Percentiles rank a stretch among this genome's conserved stretches.
phyloP scores from a whole-genome alignment of 2,888 invertebrate genomes.

The Spodoptera picta region DNA sequence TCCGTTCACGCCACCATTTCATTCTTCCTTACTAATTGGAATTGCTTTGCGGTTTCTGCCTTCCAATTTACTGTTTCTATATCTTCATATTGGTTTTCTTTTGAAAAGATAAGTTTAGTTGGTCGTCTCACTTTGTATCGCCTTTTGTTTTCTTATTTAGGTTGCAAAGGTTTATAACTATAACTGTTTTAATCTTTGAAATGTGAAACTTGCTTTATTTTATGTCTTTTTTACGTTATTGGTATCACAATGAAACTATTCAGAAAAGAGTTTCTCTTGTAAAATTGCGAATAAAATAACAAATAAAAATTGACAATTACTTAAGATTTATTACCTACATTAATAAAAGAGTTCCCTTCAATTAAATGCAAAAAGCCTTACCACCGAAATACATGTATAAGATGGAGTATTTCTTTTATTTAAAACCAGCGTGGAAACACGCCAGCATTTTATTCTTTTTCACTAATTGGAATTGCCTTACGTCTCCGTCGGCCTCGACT shows the following conservation, averaged over 20 bases:
- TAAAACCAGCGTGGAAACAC: conserved; percentile 34
- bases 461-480: conserved; percentile 54
- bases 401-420: conserved; percentile 23
- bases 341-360: neutral
- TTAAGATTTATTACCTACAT: no score
- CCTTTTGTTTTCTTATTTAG: conserved; percentile 2
- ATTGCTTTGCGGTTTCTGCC: conserved; percentile 46
- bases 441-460: conserved; percentile 48
- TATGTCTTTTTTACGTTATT: no score
- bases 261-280: no score
- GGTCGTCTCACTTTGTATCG: conserved; percentile 22
- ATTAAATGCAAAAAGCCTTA: conserved; percentile 1
- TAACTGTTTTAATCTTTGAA: no score
- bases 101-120: conserved; percentile 5
- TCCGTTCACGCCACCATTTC: conserved; percentile 47
- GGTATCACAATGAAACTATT: no score
- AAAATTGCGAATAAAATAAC: no score
- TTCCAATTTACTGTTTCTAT: conserved; percentile 33
- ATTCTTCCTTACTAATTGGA: conserved; percentile 56
- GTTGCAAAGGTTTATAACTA: neutral
- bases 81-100: conserved; percentile 35
- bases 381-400: conserved; percentile 2
- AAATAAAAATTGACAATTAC: no score
- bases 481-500: conserved; percentile 46
- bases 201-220: no score